Base-by-base conservation (phyloP, 2,888 invertebrate genomes). In the Augochlorella aurata region DNA sequence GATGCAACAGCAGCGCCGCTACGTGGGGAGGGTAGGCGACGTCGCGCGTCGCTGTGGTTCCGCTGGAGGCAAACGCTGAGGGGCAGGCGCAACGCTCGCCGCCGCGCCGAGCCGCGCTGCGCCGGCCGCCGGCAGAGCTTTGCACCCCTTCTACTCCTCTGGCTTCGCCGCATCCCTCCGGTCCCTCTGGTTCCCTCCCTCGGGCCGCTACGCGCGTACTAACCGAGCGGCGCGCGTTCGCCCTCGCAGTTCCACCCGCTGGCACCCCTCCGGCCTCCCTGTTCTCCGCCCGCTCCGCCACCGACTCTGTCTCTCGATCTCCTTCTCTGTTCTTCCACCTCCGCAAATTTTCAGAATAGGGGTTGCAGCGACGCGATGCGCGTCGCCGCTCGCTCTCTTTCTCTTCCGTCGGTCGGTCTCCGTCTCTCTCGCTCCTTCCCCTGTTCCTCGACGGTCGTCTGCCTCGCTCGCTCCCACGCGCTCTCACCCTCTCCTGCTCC, bases 1-100 rank as follows among this genome's bases (percentile, higher is more conserved):
- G 92, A 92, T 92, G 92, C 92, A 91, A 92, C 90, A 90, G 87
- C 89, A 91, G 91, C 92, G 92, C 89, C 90, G 83, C 89, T 84
- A 81, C 87, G 66, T 63, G 69, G 77, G 50, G 68, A 71, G 78
- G 47, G 72, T 77, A 67, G 81, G 74, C 79, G 83, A 76, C 61
- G 76, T 72, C 38, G 38, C 38, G 38, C 58, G 58, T 16, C 69
- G 77, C 69, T 71, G n/a, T 29, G 44, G 38, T 63, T 44, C n/a
- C 65, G 79, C 44, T 63, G 71, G 74, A 74, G 70, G 79, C 75
- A 74, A 66, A 79, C 74, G 66, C 66, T 66, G 63, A 66, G 74
- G 63, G 63, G 69, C 38, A 65, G 66, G 76, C 81, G 69, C 81
- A 65, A 74, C 63, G 54, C 76, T 70, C 54, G 44, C 78, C 82